These are phyloP conservation scores for Meloidogyne hapla DNA, from an alignment of 1,140 invertebrate genomes.

Conservation along the genomic window DNA sequence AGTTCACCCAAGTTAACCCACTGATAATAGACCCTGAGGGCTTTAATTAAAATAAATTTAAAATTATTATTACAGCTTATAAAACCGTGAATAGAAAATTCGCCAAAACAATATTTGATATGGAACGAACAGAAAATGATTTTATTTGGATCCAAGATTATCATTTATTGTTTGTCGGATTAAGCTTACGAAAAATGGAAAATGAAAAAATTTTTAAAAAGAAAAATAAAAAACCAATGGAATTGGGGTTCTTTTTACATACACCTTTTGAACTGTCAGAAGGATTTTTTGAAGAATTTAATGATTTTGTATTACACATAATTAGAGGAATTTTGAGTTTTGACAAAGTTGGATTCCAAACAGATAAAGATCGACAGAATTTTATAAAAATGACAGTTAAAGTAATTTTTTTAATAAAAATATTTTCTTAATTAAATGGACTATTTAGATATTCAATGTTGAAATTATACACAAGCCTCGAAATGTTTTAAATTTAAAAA, in stretches of 20 bases:
- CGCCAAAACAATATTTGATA: constrained; percentile 51
- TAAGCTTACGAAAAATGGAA: too few relatives aligned
- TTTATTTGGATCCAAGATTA: constrained; percentile 65
- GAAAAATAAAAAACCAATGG: constrained; percentile 37
- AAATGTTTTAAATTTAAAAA: constrained; percentile 62
- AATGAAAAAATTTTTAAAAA: constrained; percentile 58
- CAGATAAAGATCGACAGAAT: constrained; percentile 57
- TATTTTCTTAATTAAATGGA: too few relatives aligned
- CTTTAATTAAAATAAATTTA: too few relatives aligned
- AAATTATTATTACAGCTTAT: constrained; percentile 31
- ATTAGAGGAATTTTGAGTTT: constrained; percentile 58
- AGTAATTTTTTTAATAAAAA: constrained; percentile 19
- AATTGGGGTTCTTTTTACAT: background rate
- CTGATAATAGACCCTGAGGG: too few relatives aligned
- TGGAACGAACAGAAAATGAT: constrained; percentile 32
- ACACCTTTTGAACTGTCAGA: constrained; percentile 43
- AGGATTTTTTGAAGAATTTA: too few relatives aligned
- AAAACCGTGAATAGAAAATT: constrained; percentile 31
- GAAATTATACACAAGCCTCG: too few relatives aligned
- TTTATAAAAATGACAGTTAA: constrained; percentile 52
- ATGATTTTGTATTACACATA: constrained; percentile 50
- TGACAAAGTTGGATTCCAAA: constrained; percentile 64
- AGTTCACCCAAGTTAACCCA: too few relatives aligned
- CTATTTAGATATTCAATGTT: too few relatives aligned
- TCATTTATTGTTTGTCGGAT: constrained; percentile 58